Conservation (phyloP, 2,888 invertebrate genomes). For the Melanostoma scalare region DNA sequence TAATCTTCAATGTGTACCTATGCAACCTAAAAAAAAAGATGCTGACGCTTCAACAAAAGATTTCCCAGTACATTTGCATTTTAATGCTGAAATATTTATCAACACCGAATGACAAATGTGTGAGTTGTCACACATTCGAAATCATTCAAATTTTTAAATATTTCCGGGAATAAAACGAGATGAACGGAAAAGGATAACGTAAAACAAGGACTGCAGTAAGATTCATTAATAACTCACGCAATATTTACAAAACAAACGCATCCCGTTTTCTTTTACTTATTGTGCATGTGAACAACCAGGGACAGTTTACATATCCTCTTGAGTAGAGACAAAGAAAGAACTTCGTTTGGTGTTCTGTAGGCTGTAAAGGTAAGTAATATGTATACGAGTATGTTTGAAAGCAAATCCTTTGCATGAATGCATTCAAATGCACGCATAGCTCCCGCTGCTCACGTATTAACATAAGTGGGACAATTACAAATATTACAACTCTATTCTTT, state of each 20-base stretch:
- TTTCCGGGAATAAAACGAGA: constrained; percentile 21
- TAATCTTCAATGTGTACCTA: constrained; percentile 59
- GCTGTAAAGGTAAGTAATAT: too few relatives aligned
- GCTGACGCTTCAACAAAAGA: constrained; percentile 61
- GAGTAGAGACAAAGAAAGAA: constrained; percentile 12
- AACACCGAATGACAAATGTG: constrained; percentile 76
- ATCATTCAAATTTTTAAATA: constrained; percentile 59
- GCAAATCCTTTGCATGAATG: constrained; percentile 74
- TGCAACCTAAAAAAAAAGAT: constrained; percentile 38
- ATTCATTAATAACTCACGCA: constrained; percentile 81
- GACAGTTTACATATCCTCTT: constrained; percentile 45
- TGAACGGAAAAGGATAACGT: constrained; percentile 11
- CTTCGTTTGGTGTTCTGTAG: too few relatives aligned
- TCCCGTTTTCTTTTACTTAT: constrained; percentile 69
- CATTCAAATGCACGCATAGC: constrained; percentile 36
- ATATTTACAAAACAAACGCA: constrained; percentile 82
- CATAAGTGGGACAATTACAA: constrained; percentile 79
- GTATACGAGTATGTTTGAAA: not conserved
- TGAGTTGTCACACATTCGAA: constrained; percentile 67
- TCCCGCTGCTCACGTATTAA: constrained; percentile 74
- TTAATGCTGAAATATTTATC: constrained; percentile 74
- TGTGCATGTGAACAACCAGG: constrained; percentile 25
- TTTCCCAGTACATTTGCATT: constrained; percentile 60
- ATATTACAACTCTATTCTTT: constrained; percentile 81
- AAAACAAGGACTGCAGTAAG: constrained; percentile 55